Conservation (phyloP, 2,797 vertebrate genomes). For the Nannoperca obscura region DNA sequence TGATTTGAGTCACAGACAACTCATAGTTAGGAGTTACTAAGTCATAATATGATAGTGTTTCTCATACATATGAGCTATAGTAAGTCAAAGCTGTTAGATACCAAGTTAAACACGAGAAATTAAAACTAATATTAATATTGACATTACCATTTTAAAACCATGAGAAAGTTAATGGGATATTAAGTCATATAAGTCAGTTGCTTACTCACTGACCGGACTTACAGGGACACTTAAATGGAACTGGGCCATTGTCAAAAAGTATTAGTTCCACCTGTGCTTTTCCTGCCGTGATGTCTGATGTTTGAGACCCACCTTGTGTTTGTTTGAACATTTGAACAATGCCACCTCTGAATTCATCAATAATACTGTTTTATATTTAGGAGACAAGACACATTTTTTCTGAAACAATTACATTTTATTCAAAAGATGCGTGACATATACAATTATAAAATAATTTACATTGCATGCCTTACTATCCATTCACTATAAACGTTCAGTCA, state of each 20-base stretch:
- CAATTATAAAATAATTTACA: conserved; percentile 88
- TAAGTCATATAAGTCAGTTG: background rate
- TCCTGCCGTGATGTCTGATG: background rate
- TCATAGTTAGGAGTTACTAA: background rate
- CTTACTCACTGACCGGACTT: background rate
- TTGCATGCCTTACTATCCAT: conserved; percentile 86
- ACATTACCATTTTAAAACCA: background rate
- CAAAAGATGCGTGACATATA: conserved; percentile 88
- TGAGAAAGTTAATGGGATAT: background rate
- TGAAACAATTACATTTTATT: conserved; percentile 86
- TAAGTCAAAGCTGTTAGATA: background rate
- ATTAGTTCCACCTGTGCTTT: background rate
- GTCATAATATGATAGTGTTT: background rate
- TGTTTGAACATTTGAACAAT: too few relatives aligned
- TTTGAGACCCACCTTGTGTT: conserved; percentile 3
- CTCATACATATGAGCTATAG: background rate
- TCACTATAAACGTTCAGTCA: conserved; percentile 87
- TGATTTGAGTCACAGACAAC: background rate
- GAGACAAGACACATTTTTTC: conserved; percentile 64
- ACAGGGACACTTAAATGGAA: background rate
- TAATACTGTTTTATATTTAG: background rate
- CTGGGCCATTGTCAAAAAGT: background rate
- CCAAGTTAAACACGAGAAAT: too few relatives aligned
- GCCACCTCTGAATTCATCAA: background rate
- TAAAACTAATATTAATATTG: too few relatives aligned